Conservation (phyloP, 2,888 invertebrate species). For the Drosophila leonis region DNA sequence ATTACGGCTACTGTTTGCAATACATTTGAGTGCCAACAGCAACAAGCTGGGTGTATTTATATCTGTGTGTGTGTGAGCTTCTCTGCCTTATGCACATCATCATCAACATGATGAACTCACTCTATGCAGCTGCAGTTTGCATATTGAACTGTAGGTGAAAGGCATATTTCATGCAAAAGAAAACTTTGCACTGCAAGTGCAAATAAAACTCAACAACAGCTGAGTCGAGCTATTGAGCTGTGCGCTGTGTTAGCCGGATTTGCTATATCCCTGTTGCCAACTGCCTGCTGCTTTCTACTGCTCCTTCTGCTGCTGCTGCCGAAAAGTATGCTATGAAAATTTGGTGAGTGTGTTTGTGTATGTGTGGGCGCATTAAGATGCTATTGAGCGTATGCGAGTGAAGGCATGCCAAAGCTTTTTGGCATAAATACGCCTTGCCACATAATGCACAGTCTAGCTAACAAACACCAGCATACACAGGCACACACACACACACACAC, state of each 20-base stretch:
- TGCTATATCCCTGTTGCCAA: slow-evolving; percentile 23
- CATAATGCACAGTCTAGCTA: slow-evolving; percentile 57
- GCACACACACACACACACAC: slow-evolving; percentile 10
- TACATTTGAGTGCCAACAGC: slow-evolving; percentile 60
- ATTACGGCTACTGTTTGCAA: slow-evolving; percentile 57
- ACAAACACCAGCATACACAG: slow-evolving; percentile 14
- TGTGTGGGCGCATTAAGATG: slow-evolving; percentile 55
- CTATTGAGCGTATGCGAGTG: slow-evolving; percentile 52
- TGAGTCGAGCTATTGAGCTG: slow-evolving; percentile 34
- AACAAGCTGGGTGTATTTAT: not conserved
- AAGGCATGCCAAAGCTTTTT: slow-evolving; percentile 63
- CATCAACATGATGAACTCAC: slow-evolving; percentile 24
- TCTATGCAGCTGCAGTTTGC: slow-evolving; percentile 15
- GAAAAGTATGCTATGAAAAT: slow-evolving; percentile 60
- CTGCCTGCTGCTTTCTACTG: not conserved
- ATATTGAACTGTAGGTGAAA: slow-evolving; percentile 43
- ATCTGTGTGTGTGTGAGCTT: not conserved
- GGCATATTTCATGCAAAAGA: slow-evolving; percentile 52
- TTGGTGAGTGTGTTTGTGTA: slow-evolving; percentile 34
- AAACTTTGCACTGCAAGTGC: slow-evolving; percentile 45
- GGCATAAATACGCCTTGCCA: slow-evolving; percentile 65
- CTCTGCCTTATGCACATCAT: slow-evolving; percentile 26
- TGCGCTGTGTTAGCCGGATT: slow-evolving; percentile 33
- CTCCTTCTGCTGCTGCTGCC: slow-evolving; percentile 1
- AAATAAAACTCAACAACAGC: slow-evolving; percentile 18